These are phyloP conservation scores for Tetropium fuscum DNA, from an alignment of 2,888 invertebrate species.

Conservation along the genomic window DNA sequence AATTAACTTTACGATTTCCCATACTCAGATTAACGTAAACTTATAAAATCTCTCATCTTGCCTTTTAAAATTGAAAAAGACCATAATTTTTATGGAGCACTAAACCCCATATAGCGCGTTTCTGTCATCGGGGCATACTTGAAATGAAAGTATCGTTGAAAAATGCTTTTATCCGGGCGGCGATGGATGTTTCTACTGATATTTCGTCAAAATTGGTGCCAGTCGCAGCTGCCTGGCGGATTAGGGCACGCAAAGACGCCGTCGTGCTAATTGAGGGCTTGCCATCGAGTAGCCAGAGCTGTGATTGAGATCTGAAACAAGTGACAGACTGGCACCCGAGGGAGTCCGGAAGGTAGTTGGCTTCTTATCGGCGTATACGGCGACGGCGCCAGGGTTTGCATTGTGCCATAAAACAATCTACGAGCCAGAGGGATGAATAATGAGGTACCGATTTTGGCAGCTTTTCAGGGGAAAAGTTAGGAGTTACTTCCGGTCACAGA, in stretches of 20 bases:
- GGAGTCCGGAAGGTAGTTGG: constrained; percentile 15
- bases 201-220: constrained; percentile 12
- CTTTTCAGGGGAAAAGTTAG: too few species aligned
- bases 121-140: constrained; percentile 9
- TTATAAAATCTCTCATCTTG: constrained; percentile 24
- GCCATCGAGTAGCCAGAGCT: neutral
- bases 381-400: constrained; percentile 9
- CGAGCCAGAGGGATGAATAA: constrained; percentile 2
- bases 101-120: constrained; percentile 5
- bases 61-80: neutral
- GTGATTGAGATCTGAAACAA: constrained; percentile 23
- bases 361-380: constrained; percentile 12
- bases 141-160: constrained; percentile 9
- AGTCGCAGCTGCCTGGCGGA: constrained; percentile 8
- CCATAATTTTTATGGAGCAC: constrained; percentile 18
- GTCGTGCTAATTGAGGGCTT: constrained; percentile 4
- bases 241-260: neutral
- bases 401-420: too few species aligned
- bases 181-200: constrained; percentile 10
- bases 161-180: constrained; percentile 7
- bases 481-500: too few species aligned
- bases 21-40: constrained; percentile 21
- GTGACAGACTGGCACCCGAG: constrained; percentile 21
- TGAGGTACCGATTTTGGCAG: neutral
- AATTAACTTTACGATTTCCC: constrained; percentile 18